Percentiles rank a stretch among this genome's conserved stretches.
Conservation (phyloP, 2,113 vertebrate genomes). For the Percopsis transmontana region DNA sequence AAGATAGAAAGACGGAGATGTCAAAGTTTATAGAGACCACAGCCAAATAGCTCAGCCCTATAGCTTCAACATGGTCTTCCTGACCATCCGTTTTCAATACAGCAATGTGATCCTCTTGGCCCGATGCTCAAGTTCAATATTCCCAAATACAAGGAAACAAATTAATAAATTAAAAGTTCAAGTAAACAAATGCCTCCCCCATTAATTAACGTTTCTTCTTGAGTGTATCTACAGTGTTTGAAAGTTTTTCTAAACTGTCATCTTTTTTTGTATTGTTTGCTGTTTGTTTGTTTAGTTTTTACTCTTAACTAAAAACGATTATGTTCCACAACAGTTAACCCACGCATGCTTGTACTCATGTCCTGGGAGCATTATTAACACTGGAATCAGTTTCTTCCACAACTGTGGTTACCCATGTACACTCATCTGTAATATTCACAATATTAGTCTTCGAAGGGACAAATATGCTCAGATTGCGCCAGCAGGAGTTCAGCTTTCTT, state of each 20-base stretch:
- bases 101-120: conserved; percentile 9
- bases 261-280: conserved; percentile 11
- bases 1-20: conserved; percentile 29
- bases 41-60: conserved; percentile 8
- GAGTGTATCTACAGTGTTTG: background rate
- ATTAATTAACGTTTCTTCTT: background rate
- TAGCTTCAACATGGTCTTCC: conserved; percentile 15
- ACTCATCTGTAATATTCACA: too few species aligned
- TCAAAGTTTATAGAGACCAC: conserved; percentile 29
- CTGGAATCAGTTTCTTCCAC: background rate
- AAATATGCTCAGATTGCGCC: background rate
- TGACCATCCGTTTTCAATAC: conserved; percentile 6
- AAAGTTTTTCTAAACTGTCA: conserved; percentile 5
- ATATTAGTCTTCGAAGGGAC: too few species aligned
- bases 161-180: conserved; percentile 2
- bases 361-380: conserved; percentile 39
- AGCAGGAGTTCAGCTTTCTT: conserved; percentile 11
- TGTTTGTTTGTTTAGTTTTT: conserved; percentile 47
- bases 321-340: conserved; percentile 36
- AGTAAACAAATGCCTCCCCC: background rate
- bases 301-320: conserved; percentile 31
- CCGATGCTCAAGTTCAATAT: conserved; percentile 14
- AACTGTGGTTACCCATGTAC: too few species aligned
- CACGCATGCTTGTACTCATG: conserved; percentile 29
- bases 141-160: conserved; percentile 3